These are phyloP conservation scores for Disparrhopalites patrizii DNA, from an alignment of 2,888 invertebrate genomes.

Conservation along the genomic window DNA sequence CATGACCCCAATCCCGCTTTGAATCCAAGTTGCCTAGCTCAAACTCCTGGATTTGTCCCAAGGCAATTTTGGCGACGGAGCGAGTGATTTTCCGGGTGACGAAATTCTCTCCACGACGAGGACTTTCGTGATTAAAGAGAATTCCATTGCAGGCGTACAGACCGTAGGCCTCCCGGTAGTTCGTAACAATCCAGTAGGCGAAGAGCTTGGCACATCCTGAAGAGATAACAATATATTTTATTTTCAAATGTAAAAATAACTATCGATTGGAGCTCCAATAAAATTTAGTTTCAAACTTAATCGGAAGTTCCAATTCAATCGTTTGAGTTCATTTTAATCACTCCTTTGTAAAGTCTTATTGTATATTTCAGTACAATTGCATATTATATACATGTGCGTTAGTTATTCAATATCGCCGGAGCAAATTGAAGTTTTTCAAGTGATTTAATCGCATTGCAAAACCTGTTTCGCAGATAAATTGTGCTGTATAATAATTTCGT, in stretches of 20 bases:
- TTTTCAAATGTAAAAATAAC: neutral
- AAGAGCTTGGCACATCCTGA: conserved; percentile 92
- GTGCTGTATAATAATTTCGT: too few species aligned
- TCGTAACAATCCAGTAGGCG: conserved; percentile 92
- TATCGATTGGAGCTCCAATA: neutral
- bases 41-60: conserved; percentile 76
- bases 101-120: conserved; percentile 93
- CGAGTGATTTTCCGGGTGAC: conserved; percentile 97
- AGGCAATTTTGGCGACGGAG: conserved; percentile 91
- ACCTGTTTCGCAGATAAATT: too few species aligned
- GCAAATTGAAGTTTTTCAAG: too few species aligned
- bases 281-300: neutral
- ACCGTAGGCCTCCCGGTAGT: conserved; percentile 90
- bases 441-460: too few species aligned
- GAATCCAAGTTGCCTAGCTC: conserved; percentile 95
- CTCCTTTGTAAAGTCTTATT: too few species aligned
- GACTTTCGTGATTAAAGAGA: conserved; percentile 94
- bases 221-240: conserved; percentile 26
- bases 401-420: too few species aligned
- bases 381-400: too few species aligned
- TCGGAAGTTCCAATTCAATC: neutral
- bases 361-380: too few species aligned
- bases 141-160: conserved; percentile 97
- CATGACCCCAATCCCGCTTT: conserved; percentile 97
- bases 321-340: too few species aligned